Conservation (phyloP, 2,888 invertebrate genomes). For the Dioctria rufipes region DNA sequence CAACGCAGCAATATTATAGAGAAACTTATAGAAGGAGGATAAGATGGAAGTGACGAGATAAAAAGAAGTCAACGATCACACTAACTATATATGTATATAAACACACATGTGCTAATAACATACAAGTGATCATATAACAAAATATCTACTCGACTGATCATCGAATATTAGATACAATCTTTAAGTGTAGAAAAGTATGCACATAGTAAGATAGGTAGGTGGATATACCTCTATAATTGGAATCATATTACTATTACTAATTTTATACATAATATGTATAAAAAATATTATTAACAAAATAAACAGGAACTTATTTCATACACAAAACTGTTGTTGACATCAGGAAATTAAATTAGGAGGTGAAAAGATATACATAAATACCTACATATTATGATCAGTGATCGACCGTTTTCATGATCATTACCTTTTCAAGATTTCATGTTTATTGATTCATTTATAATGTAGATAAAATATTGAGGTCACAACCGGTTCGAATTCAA, state of each 20-base stretch:
- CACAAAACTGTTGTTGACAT: too few species aligned
- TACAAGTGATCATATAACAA: conserved; percentile 44
- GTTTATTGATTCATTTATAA: not conserved
- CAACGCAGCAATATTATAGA: not conserved
- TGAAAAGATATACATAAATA: conserved; percentile 19
- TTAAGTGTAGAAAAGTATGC: too few species aligned
- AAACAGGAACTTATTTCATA: conserved; percentile 4
- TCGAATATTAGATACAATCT: conserved; percentile 34
- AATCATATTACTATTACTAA: conserved; percentile 24
- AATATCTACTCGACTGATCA: conserved; percentile 34
- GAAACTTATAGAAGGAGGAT: not conserved
- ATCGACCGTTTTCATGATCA: not conserved
- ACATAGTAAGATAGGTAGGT: not conserved
- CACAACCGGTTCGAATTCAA: conserved; percentile 5
- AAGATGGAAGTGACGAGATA: conserved; percentile 2
- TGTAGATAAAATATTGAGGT: not conserved
- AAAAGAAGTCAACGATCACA: conserved; percentile 32
- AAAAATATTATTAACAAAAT: not conserved
- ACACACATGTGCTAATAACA: conserved; percentile 49
- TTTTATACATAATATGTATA: not conserved
- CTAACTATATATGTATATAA: not conserved
- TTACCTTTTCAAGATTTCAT: conserved; percentile 5
- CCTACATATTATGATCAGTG: not conserved
- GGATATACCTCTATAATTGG: conserved; percentile 2
- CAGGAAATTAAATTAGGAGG: conserved; percentile 20